Evolutionary conservation across 1,140 invertebrate genomes (phyloP), one percentile per base, ranked within the genome.

Genomic region (Patella vulgata): DNA sequence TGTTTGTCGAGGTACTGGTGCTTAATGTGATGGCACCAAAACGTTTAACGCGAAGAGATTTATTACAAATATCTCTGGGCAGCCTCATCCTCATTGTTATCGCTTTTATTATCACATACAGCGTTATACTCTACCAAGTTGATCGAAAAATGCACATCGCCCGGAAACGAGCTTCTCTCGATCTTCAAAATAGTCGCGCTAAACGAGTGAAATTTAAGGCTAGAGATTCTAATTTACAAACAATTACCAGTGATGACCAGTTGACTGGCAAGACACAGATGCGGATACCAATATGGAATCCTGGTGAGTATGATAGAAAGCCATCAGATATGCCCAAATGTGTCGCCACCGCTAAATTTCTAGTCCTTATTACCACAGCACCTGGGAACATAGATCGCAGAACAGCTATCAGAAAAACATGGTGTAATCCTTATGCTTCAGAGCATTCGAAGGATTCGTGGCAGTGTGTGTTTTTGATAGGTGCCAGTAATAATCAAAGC

Each of bases 401-500:
- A 33, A 39, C 53, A 27, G 64, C 55, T 11, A 78, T 79, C 43
- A 56, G 77, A 30, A 66, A 76, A 9, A 69, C 71, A 1, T 79
- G 77, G 77, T 78, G 77, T 44, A 64, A 70, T 48, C 62, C 66
- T 40, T 39, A 42, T 21, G 25, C 33, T 3, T 63, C 64, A 47
- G 42, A 53, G n/a, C 36, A 56, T 44, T 43, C 53, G 19, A 8
- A 17, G 2, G 42, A 62, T 58, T 28, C 54, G 3, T 79, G 74
- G 73, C 68, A 73, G 48, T 77, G 75, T 72, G 52, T 79, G 14
- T 79, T 79, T 71, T 52, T 79, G 27, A 56, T 79, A 27, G 77
- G 77, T 43, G 33, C 57, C 42, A 50, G 66, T 17, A 25, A 58
- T 0, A 54, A 52, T 55, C 8, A 68, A 40, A n/a, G 43, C 25